Base-by-base conservation (phyloP, 2,797 vertebrate species). In the Sarcoramphus papa region DNA sequence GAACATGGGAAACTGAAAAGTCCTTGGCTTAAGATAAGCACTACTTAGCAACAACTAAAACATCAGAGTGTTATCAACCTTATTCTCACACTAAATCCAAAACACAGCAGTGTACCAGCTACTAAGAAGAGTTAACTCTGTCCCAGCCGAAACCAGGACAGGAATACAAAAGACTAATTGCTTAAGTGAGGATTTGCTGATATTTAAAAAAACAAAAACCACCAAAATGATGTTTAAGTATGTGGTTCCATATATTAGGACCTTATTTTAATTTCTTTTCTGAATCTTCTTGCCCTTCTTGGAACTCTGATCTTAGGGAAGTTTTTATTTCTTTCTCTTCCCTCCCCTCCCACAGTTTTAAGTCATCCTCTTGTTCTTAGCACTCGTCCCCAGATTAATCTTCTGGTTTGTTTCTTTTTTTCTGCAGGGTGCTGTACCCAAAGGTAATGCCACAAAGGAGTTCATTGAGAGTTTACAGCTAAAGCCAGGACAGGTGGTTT, bases 391-490 rank as follows among this genome's bases (percentile, higher is more conserved):
- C n/a, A 83, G 30, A 27, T 47, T 92, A 63, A 96, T 94, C 57
- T 91, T 43, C n/a, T 18, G 33, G 15, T 82, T 81, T 68, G 21
- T 21, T 31, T 45, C 37, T 81, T 50, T 72, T 93, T 95, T 86
- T 35, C 93, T 73, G 8, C 97, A 99, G 99, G 99, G 99, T 90
- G 99, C 99, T 6, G 99, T 99, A 86, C 99, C 99, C 59, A 99
- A 99, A 98, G 99, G 99, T 94, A 99, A 99, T 30, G 99, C 99
- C 79, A 99, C 99, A 88, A 99, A 99, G 97, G 99, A 99, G 93
- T 99, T 99, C 96, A 99, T 99, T 3, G 99, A 99, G 98, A 99
- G 99, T 97, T 98, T 99, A 95, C 99, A 99, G 97, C 98, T 99
- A 86, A 99, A 99, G 96, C 99, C 99, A 0, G 99, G 99, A 35